Percentiles rank a stretch among this genome's conserved stretches.
phyloP scores from a whole-genome alignment of 2,113 vertebrate genomes.

The Mastomys natalensis region DNA sequence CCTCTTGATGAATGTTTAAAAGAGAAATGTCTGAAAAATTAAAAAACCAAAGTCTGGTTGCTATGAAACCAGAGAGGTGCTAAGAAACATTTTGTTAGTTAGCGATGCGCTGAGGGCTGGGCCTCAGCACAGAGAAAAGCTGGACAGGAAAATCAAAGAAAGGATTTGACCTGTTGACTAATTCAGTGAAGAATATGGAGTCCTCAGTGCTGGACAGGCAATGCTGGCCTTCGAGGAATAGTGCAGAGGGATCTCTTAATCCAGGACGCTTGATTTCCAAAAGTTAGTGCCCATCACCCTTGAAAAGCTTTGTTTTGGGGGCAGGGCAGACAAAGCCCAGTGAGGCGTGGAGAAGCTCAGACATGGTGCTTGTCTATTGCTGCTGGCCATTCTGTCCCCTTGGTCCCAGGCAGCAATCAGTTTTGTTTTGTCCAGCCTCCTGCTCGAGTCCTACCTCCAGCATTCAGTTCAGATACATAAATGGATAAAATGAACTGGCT shows the following conservation, averaged over 20 bases:
- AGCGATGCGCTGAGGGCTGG: background rate
- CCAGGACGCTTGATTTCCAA: background rate
- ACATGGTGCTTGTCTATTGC: background rate
- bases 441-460: background rate
- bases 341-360: fast-evolving
- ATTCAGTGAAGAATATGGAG: background rate
- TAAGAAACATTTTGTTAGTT: conserved; percentile 21
- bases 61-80: background rate
- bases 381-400: background rate
- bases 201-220: background rate
- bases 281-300: background rate
- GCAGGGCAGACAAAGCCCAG: background rate
- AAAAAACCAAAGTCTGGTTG: background rate
- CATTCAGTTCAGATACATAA: background rate
- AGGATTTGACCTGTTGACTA: background rate
- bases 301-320: background rate
- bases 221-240: background rate
- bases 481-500: background rate
- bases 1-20: background rate
- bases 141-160: background rate
- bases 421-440: background rate
- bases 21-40: conserved; percentile 30
- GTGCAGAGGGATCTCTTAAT: background rate
- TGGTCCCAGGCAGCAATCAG: background rate
- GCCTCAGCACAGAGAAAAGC: background rate